These are phyloP conservation scores for Phasianus colchicus DNA, from an alignment of 2,113 vertebrate genomes.

Conservation along the genomic window DNA sequence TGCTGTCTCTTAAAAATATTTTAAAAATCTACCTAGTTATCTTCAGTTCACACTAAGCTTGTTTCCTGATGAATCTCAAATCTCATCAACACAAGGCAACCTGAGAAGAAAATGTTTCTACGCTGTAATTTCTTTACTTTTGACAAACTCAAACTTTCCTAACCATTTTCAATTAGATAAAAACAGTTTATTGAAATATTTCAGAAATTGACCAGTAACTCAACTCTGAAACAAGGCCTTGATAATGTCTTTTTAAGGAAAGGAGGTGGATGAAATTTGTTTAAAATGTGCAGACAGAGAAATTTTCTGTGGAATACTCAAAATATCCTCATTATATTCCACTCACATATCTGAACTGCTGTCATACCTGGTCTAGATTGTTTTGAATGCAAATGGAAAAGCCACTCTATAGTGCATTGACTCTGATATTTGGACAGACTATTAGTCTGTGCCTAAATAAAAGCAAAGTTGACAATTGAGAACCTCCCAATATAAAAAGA, in stretches of 20 bases:
- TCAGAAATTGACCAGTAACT: background rate
- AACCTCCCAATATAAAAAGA: background rate
- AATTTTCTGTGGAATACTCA: background rate
- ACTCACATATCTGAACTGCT: background rate
- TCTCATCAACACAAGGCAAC: background rate
- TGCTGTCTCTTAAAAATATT: background rate
- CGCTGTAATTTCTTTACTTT: background rate
- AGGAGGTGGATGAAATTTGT: background rate
- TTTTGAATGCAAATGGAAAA: background rate
- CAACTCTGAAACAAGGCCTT: background rate
- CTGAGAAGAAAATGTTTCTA: background rate
- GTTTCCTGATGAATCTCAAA: background rate
- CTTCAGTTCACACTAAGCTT: background rate
- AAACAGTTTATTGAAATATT: background rate
- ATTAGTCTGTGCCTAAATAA: background rate
- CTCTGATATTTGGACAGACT: background rate
- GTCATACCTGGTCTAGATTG: background rate
- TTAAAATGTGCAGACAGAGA: background rate
- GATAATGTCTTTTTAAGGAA: background rate
- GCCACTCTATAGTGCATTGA: background rate
- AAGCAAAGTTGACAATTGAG: background rate
- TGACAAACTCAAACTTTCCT: background rate
- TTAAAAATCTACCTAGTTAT: background rate
- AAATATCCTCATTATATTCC: background rate
- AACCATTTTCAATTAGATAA: background rate